These are phyloP conservation scores for Lepus oiostolus DNA, from an alignment of 2,797 vertebrate species.

Conservation along the genomic window DNA sequence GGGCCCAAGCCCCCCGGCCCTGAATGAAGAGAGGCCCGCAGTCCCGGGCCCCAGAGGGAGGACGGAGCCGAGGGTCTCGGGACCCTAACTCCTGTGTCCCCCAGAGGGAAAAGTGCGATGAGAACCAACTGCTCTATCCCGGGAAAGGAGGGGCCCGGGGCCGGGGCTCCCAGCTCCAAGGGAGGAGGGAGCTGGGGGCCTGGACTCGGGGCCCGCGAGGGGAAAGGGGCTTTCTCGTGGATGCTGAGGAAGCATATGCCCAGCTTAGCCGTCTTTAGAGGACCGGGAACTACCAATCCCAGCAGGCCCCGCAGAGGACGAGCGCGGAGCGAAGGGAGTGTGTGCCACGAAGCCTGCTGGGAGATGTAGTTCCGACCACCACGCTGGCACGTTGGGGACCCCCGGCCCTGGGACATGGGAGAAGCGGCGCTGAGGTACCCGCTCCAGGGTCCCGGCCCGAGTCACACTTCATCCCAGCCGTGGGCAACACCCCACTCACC, in stretches of 20 bases:
- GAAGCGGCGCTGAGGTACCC: not conserved
- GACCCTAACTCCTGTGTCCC: not conserved
- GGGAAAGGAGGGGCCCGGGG: not conserved
- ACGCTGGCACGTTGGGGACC: not conserved
- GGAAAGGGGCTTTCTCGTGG: not conserved
- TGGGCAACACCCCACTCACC: constrained; percentile 59
- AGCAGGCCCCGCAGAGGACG: constrained; percentile 18
- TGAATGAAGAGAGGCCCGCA: too few relatives aligned
- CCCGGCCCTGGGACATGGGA: not conserved
- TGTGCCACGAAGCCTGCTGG: constrained; percentile 45
- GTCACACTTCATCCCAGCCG: not conserved
- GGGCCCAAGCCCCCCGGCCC: too few relatives aligned
- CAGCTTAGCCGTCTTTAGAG: not conserved
- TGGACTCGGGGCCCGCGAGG: not conserved
- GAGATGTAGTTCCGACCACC: constrained; percentile 66
- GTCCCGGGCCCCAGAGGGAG: too few relatives aligned
- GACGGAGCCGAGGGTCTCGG: not conserved
- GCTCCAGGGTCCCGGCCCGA: not conserved
- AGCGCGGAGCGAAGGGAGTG: too few relatives aligned
- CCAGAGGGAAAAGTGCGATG: not conserved
- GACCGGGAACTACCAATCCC: constrained; percentile 73
- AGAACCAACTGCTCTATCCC: not conserved
- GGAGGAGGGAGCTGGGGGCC: not conserved
- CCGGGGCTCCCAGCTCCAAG: not conserved
- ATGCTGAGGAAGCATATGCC: not conserved